Evolutionary conservation across 2,113 vertebrate genomes (phyloP).

Genomic region (Cettia cetti): DNA sequence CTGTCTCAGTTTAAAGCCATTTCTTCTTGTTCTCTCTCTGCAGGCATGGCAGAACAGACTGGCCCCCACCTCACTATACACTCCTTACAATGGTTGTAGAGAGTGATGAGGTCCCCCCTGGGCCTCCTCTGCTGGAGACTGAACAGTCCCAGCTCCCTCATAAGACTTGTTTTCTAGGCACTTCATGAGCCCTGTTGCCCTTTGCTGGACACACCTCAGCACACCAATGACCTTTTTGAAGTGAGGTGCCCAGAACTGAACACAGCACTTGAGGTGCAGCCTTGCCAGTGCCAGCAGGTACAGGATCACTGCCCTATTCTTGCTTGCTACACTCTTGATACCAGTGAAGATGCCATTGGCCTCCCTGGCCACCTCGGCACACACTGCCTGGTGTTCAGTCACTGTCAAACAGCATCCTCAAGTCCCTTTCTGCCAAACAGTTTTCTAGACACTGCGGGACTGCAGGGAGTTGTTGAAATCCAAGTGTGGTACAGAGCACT

Average conservation of each 20-base stretch:
- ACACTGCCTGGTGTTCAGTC: background rate
- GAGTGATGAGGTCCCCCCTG: fast-evolving
- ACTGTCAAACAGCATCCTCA: background rate
- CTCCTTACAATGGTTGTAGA: background rate
- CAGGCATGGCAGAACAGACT: background rate
- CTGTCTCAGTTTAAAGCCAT: background rate
- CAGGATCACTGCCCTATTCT: background rate
- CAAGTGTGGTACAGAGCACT: too few relatives aligned
- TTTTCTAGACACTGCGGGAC: background rate
- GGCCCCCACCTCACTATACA: too few relatives aligned
- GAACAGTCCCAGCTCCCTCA: background rate
- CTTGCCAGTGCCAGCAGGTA: fast-evolving
- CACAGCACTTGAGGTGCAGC: background rate
- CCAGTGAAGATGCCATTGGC: background rate
- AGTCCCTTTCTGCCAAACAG: background rate
- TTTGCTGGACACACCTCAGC: fast-evolving
- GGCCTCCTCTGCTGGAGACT: background rate
- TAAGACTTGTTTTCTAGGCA: background rate
- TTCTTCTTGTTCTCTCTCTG: background rate
- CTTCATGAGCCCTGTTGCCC: background rate
- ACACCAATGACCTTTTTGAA: background rate
- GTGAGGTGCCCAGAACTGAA: background rate
- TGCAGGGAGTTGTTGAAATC: background rate
- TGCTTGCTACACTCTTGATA: background rate
- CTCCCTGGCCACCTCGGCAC: background rate